Conservation (phyloP, 2,797 vertebrate species). For the Neoniphon sammara region DNA sequence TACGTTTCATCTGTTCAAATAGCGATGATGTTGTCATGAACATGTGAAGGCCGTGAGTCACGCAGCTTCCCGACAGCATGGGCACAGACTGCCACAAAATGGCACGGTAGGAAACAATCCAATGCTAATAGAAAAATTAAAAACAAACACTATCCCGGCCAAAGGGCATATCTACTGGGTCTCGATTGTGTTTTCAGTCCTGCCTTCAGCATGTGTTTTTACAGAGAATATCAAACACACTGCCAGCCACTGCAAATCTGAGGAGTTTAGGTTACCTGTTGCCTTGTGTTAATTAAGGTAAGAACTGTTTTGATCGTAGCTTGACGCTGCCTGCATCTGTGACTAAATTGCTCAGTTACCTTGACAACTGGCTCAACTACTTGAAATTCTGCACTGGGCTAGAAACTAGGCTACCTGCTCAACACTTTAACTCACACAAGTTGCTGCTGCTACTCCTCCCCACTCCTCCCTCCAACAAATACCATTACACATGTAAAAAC, state of each 20-base stretch:
- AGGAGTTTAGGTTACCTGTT: background rate
- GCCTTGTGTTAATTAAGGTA: background rate
- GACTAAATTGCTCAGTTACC: background rate
- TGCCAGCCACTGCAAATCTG: background rate
- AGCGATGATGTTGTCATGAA: background rate
- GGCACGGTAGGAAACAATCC: slow-evolving; percentile 22
- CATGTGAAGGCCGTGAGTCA: slow-evolving; percentile 38
- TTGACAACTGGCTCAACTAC: background rate
- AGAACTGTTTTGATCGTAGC: background rate
- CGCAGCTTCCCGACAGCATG: slow-evolving; percentile 29
- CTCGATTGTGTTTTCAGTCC: slow-evolving; percentile 10
- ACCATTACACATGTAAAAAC: background rate
- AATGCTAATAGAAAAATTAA: slow-evolving; percentile 27
- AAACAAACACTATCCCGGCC: slow-evolving; percentile 18
- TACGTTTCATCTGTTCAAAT: slow-evolving; percentile 4
- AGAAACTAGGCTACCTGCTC: background rate
- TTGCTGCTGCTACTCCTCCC: background rate
- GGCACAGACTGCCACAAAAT: slow-evolving; percentile 25
- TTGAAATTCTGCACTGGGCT: slow-evolving; percentile 4
- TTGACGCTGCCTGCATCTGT: background rate
- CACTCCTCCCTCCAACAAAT: slow-evolving; percentile 1
- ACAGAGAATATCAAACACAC: slow-evolving; percentile 11
- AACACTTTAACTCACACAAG: background rate
- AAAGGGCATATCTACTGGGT: slow-evolving; percentile 11
- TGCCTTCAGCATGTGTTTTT: slow-evolving; percentile 1